phyloP scores from a whole-genome alignment of 2,888 invertebrate genomes.

The Andrena fulva region DNA sequence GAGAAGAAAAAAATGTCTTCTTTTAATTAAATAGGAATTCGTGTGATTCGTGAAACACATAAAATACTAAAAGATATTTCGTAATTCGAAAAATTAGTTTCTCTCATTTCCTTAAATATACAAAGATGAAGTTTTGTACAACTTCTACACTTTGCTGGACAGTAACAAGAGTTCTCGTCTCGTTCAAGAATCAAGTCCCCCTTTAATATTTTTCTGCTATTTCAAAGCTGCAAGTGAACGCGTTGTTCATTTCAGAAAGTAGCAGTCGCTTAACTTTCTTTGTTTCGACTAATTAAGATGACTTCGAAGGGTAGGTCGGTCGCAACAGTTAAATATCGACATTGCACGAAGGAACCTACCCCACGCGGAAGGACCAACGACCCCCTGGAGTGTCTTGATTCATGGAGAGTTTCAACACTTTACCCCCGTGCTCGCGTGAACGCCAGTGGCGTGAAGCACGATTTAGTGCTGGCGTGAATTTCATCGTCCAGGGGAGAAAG shows the following conservation, averaged over 20 bases:
- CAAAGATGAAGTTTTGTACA: too few relatives aligned
- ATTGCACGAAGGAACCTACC: constrained; percentile 58
- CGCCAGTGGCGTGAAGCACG: constrained; percentile 67
- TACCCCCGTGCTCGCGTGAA: constrained; percentile 70
- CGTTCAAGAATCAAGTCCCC: not conserved
- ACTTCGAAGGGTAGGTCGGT: constrained; percentile 22
- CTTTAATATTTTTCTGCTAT: not conserved
- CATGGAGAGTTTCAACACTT: constrained; percentile 69
- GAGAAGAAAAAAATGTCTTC: too few relatives aligned
- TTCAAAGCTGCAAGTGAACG: not conserved
- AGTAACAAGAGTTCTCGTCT: not conserved
- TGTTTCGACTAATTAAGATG: constrained; percentile 47
- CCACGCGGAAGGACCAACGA: constrained; percentile 66
- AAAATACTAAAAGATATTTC: too few relatives aligned
- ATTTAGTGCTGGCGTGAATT: constrained; percentile 67
- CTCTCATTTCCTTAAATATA: too few relatives aligned
- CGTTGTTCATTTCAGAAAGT: not conserved
- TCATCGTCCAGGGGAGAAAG: constrained; percentile 21
- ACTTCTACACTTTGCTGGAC: not conserved
- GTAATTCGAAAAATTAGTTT: too few relatives aligned
- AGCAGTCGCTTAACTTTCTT: not conserved
- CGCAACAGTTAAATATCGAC: constrained; percentile 56
- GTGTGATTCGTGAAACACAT: too few relatives aligned
- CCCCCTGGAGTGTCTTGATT: constrained; percentile 73
- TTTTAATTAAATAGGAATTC: too few relatives aligned